These are phyloP conservation scores for Aplocera efformata DNA, from an alignment of 2,888 invertebrate genomes.

Conservation along the genomic window DNA sequence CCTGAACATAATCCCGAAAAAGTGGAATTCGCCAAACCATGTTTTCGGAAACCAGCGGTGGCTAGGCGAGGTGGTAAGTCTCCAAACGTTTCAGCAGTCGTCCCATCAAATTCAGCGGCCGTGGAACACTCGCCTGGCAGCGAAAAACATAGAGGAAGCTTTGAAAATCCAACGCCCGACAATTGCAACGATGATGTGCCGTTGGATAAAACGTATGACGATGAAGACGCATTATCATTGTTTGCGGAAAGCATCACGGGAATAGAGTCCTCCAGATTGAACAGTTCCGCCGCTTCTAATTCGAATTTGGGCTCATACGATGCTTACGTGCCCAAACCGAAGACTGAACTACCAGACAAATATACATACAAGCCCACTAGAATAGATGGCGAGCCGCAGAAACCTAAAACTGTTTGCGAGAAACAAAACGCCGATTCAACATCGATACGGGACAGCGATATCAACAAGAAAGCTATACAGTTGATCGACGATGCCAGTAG, in stretches of 20 bases:
- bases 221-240: constrained; percentile 61
- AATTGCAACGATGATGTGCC: constrained; percentile 16
- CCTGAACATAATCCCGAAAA: no score
- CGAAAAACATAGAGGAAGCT: background rate
- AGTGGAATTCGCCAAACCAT: no score
- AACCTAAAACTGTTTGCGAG: background rate
- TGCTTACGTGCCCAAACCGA: constrained; percentile 1
- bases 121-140: background rate
- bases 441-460: constrained; percentile 7
- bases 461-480: background rate
- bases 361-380: constrained; percentile 11
- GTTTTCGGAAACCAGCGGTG: no score
- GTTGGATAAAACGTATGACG: constrained; percentile 41
- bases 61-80: no score
- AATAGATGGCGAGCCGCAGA: background rate
- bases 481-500: no score
- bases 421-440: constrained; percentile 21
- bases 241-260: constrained; percentile 65
- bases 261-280: constrained; percentile 43
- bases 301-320: constrained; percentile 4
- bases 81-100: no score
- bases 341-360: background rate
- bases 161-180: constrained; percentile 4
- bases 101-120: background rate
- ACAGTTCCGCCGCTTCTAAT: background rate